Conservation (phyloP, 2,888 invertebrate species). For the Patella depressa region DNA sequence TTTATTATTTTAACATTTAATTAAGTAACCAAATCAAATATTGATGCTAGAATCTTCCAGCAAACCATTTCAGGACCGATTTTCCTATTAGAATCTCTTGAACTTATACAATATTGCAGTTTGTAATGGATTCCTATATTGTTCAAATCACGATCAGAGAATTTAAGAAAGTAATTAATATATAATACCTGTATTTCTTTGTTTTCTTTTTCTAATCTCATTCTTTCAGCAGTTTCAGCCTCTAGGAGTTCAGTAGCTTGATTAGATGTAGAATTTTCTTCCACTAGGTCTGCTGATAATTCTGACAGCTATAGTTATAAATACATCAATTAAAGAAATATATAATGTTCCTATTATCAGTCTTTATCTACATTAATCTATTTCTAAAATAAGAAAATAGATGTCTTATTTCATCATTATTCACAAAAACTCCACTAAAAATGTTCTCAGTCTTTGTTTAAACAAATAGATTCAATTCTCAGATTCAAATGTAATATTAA, state of each 20-base stretch:
- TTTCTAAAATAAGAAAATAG: neutral
- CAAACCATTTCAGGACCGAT: too few species aligned
- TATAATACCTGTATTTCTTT: slow-evolving; percentile 79
- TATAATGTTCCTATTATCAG: neutral
- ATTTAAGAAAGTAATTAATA: neutral
- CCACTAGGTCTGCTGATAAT: slow-evolving; percentile 89
- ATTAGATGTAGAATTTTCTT: slow-evolving; percentile 91
- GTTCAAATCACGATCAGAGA: neutral
- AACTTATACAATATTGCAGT: too few species aligned
- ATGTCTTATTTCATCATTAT: neutral
- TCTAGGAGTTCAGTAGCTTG: slow-evolving; percentile 91
- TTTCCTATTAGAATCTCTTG: too few species aligned
- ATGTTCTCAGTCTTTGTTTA: too few species aligned
- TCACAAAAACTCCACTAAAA: neutral
- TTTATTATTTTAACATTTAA: too few species aligned
- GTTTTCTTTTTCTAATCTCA: slow-evolving; percentile 89
- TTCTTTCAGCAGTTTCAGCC: slow-evolving; percentile 88
- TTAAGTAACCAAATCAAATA: too few species aligned
- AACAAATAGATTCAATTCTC: too few species aligned
- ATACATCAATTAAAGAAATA: slow-evolving; percentile 17
- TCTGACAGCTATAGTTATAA: slow-evolving; percentile 83
- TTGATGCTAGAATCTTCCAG: too few species aligned
- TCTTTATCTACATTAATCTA: neutral
- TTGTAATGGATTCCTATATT: too few species aligned
- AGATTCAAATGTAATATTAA: too few species aligned